Evolutionary conservation across 2,797 vertebrate genomes (phyloP).

Genomic region (Arrhamphus sclerolepis): DNA sequence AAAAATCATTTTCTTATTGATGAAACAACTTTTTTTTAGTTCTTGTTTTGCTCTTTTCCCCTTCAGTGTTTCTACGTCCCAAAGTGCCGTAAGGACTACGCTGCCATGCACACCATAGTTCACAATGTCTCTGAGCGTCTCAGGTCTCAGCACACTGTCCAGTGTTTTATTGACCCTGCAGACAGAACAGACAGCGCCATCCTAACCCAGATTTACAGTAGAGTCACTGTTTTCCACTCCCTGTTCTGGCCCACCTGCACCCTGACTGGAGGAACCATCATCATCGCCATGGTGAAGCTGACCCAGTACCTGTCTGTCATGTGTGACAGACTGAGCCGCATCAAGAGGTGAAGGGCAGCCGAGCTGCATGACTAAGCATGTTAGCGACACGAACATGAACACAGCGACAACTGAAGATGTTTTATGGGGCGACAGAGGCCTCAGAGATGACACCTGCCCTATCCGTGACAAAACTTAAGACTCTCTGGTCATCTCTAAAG

Average conservation of each 20-base stretch:
- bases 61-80: constrained; percentile 92
- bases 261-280: constrained; percentile 86
- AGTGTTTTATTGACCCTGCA: constrained; percentile 88
- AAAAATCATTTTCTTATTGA: too few relatives aligned
- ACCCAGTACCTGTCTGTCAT: constrained; percentile 93
- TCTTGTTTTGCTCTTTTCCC: constrained; percentile 12
- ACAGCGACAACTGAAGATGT: not conserved
- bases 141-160: constrained; percentile 85
- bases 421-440: not conserved
- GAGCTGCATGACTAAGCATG: not conserved
- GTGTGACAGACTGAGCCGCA: constrained; percentile 87
- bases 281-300: constrained; percentile 94
- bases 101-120: constrained; percentile 82
- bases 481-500: too few relatives aligned
- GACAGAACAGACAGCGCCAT: constrained; percentile 87
- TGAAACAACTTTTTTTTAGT: too few relatives aligned
- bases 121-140: constrained; percentile 90
- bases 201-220: constrained; percentile 89
- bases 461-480: too few relatives aligned
- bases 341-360: constrained; percentile 85
- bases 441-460: not conserved
- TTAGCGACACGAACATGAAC: not conserved
- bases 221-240: constrained; percentile 87
- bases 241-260: constrained; percentile 94
- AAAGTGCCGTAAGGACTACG: constrained; percentile 89